Conservation (phyloP, 2,113 vertebrate genomes). For the Pangasianodon gigas region DNA sequence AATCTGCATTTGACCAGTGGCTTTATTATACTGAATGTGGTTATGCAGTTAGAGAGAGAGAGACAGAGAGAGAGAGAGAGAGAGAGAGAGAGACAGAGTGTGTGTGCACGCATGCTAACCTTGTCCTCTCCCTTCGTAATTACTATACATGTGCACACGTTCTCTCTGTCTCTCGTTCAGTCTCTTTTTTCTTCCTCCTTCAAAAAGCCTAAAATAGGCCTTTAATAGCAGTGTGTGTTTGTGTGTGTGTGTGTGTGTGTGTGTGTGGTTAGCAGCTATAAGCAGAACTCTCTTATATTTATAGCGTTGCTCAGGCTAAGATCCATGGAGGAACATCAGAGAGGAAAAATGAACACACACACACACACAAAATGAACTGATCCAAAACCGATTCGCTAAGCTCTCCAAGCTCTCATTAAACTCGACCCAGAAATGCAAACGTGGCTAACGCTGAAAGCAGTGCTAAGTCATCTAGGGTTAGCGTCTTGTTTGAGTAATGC, state of each 20-base stretch:
- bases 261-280: conserved; percentile 74
- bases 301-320: conserved; percentile 64
- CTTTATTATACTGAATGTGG: conserved; percentile 2
- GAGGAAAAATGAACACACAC: conserved; percentile 27
- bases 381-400: conserved; percentile 6
- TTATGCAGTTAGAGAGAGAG: neutral
- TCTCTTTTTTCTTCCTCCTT: conserved; percentile 56
- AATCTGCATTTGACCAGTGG: neutral
- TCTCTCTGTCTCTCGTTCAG: conserved; percentile 36
- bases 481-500: neutral
- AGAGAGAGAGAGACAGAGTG: neutral
- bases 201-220: conserved; percentile 75
- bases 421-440: neutral
- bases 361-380: conserved; percentile 16
- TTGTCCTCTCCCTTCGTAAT: neutral
- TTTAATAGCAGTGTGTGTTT: conserved; percentile 76
- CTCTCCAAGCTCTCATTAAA: conserved; percentile 16
- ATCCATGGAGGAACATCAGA: conserved; percentile 57
- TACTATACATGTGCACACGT: conserved; percentile 6
- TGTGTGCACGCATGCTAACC: conserved; percentile 19
- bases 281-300: conserved; percentile 73
- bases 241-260: conserved; percentile 69
- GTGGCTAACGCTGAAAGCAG: conserved; percentile 28
- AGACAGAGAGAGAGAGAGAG: neutral
- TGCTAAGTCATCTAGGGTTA: conserved; percentile 1